Evolutionary conservation across 1,140 invertebrate genomes (phyloP), one percentile per base, ranked within the genome.

Genomic region (Lepidotrigona ventralis): DNA sequence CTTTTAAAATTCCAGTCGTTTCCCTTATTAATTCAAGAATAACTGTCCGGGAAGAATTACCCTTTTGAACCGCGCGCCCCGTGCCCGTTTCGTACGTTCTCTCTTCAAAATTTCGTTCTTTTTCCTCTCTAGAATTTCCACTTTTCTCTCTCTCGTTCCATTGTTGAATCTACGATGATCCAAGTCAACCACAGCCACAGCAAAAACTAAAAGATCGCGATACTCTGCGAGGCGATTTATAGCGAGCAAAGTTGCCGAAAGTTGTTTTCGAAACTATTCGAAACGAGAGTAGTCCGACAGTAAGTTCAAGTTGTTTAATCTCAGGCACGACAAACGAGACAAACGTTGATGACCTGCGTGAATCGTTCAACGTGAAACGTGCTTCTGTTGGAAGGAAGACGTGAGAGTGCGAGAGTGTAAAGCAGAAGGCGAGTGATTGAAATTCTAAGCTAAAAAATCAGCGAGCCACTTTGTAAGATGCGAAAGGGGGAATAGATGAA

Each of bases 241-340:
- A 77, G 73, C 33, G 56, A 66, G 56, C 71, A 60, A 85, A 88
- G 75, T 85, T 79, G 78, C 46, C 79, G n/a, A 39, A 83, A 88
- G 4, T 79, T 81, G 54, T 63, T 68, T 73, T 39, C 26, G 76
- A 70, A 83, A 82, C 83, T 88, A 72, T 75, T 71, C 83, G 86
- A 75, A 75, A 87, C 86, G 77, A 1, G 33, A 33, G 33, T 33
- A 33, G 33, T 33, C 33, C 33, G 33, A 33, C 66, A 54, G 81
- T 87, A 72, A n/a, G 66, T 86, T 81, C 83, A 86, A 88, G 86
- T 88, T 83, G 86, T 88, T 89, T 89, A 88, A 89, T 82, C 76
- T 79, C 78, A 83, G 83, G 72, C 53, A 26, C 33, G 51, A 14
- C 71, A 51, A 89, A 89, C 86, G 79, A 82, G 69, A 81, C 73